Evolutionary conservation across 2,113 vertebrate species (phyloP).

Genomic region (Scytalopus superciliaris): DNA sequence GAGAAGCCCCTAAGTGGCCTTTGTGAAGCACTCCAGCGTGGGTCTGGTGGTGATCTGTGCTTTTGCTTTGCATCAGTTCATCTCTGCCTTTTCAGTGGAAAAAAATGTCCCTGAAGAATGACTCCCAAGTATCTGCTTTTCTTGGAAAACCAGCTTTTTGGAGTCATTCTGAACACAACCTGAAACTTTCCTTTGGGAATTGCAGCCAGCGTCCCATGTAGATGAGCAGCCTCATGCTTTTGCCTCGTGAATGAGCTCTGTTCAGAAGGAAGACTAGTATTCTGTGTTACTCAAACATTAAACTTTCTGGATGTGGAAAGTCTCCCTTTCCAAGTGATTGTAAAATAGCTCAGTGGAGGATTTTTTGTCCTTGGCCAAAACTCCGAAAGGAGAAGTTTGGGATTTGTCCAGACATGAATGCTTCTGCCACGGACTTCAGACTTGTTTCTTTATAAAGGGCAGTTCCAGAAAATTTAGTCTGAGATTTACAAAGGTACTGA

Average conservation of each 20-base stretch:
- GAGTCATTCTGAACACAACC: not conserved
- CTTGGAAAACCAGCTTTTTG: not conserved
- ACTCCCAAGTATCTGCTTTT: not conserved
- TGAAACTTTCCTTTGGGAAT: not conserved
- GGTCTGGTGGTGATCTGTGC: not conserved
- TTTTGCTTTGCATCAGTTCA: not conserved
- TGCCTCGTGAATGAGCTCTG: not conserved
- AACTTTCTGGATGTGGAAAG: not conserved
- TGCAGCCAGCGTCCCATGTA: not conserved
- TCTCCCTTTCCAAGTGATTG: not conserved
- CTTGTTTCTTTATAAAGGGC: not conserved
- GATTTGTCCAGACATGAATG: not conserved
- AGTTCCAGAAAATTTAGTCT: not conserved
- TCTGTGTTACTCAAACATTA: not conserved
- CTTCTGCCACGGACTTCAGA: not conserved
- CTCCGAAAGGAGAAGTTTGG: not conserved
- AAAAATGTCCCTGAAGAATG: not conserved
- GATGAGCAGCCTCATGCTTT: not conserved
- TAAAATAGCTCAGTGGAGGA: not conserved
- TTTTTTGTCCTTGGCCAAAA: not conserved
- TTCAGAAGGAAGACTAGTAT: not conserved
- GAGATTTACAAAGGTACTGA: not conserved
- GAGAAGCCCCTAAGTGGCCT: not conserved
- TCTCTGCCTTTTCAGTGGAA: not conserved
- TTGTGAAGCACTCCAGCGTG: accelerated